These are phyloP conservation scores for Hyles euphorbiae DNA, from an alignment of 1,140 invertebrate species.

Conservation along the genomic window DNA sequence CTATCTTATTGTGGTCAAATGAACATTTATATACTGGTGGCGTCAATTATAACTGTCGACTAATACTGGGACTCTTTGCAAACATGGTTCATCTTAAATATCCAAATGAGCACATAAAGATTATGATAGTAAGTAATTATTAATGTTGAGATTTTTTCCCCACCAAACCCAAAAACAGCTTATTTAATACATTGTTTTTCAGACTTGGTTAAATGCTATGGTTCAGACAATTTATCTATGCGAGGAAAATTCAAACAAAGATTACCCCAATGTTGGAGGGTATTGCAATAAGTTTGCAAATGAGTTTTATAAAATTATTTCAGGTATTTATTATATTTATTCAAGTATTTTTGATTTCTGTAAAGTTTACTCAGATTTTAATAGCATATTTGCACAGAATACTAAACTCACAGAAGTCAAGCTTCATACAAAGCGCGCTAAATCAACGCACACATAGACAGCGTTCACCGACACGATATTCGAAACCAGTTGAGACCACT, in stretches of 20 bases:
- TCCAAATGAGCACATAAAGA: slow-evolving; percentile 45
- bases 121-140: slow-evolving; percentile 21
- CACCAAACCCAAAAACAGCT: background rate
- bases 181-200: slow-evolving; percentile 14
- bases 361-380: too few relatives aligned
- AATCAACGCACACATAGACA: too few relatives aligned
- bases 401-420: too few relatives aligned
- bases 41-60: slow-evolving; percentile 40
- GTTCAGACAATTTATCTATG: slow-evolving; percentile 18
- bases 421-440: too few relatives aligned
- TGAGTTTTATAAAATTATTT: slow-evolving; percentile 54
- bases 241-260: slow-evolving; percentile 36
- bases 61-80: slow-evolving; percentile 52
- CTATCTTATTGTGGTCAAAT: slow-evolving; percentile 45
- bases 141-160: too few relatives aligned
- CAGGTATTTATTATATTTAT: slow-evolving; percentile 26
- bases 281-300: slow-evolving; percentile 39
- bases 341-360: too few relatives aligned
- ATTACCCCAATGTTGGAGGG: slow-evolving; percentile 51
- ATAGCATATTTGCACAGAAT: too few relatives aligned
- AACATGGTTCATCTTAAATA: slow-evolving; percentile 55
- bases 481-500: too few relatives aligned
- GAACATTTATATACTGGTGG: slow-evolving; percentile 42
- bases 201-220: slow-evolving; percentile 17
- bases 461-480: too few relatives aligned